Evolutionary conservation across 2,888 invertebrate species (phyloP).

Genomic region (Drosophila merina): DNA sequence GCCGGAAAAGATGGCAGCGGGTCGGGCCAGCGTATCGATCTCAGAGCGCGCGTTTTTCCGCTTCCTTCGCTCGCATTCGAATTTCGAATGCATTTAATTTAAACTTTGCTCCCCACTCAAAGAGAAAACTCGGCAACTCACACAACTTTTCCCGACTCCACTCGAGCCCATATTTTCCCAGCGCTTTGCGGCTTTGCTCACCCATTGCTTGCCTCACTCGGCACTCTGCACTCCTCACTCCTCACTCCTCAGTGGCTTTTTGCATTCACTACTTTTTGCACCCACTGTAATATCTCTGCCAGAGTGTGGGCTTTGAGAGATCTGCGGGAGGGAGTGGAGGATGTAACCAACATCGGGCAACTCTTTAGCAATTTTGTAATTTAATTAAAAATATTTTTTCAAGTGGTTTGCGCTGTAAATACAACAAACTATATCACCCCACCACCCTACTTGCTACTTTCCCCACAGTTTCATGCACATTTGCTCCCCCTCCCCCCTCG

Average conservation of each 20-base stretch:
- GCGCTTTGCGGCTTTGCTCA: conserved; percentile 55
- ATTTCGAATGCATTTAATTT: conserved; percentile 43
- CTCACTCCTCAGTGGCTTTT: conserved; percentile 16
- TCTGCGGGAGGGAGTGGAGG: too few relatives aligned
- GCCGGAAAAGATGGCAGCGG: background rate
- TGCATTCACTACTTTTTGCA: conserved; percentile 33
- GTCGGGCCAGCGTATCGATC: background rate
- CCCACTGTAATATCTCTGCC: conserved; percentile 28
- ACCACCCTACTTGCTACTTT: conserved; percentile 51
- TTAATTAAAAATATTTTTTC: conserved; percentile 80
- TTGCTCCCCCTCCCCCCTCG: background rate
- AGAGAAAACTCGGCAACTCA: conserved; percentile 16
- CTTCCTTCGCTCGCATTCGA: conserved; percentile 25
- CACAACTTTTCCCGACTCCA: conserved; percentile 43
- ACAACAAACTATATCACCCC: conserved; percentile 68
- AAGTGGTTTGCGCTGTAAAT: conserved; percentile 78
- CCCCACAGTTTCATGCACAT: conserved; percentile 53
- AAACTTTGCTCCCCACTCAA: conserved; percentile 36
- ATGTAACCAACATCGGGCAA: conserved; percentile 49
- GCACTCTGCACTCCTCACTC: too few relatives aligned
- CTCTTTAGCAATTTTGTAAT: conserved; percentile 79
- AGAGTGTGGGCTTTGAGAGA: conserved; percentile 3
- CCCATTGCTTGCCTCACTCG: conserved; percentile 3
- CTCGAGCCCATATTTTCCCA: conserved; percentile 47
- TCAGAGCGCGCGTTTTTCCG: conserved; percentile 6